phyloP scores from a whole-genome alignment of 2,888 invertebrate genomes.

The Campoletis raptor region DNA sequence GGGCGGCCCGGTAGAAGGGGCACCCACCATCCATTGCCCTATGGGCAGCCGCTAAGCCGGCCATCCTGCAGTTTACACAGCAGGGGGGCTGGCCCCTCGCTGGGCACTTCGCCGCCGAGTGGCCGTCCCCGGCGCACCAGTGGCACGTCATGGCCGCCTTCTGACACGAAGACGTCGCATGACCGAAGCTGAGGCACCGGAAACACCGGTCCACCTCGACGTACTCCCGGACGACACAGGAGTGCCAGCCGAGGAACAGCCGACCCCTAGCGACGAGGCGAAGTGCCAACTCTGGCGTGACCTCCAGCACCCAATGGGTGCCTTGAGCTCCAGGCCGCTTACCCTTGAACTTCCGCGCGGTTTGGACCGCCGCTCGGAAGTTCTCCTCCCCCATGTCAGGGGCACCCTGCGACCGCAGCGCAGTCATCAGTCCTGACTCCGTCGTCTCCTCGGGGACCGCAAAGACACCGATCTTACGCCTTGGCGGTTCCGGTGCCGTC shows the following conservation, averaged over 20 bases:
- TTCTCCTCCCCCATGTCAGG: background rate
- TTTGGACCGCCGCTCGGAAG: background rate
- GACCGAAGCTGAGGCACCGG: background rate
- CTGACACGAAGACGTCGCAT: background rate
- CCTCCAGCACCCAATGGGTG: slow-evolving; percentile 14
- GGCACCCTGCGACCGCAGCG: background rate
- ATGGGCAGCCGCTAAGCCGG: background rate
- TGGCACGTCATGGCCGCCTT: background rate
- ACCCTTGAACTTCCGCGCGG: background rate
- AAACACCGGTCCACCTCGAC: background rate
- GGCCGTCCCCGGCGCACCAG: background rate
- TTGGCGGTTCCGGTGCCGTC: too few species aligned
- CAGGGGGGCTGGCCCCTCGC: background rate
- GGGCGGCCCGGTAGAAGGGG: background rate
- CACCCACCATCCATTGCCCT: background rate
- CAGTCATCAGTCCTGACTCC: too few species aligned
- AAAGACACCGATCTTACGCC: too few species aligned
- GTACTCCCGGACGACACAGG: background rate
- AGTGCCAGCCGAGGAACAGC: slow-evolving; percentile 2
- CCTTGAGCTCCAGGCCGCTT: background rate
- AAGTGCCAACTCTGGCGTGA: background rate
- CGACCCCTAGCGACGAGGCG: background rate
- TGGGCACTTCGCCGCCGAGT: background rate
- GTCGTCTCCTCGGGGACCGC: too few species aligned
- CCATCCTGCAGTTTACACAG: background rate